Evolutionary conservation across 2,888 invertebrate species (phyloP), one percentile per base, ranked within the genome.

Genomic region (Agrotis ipsilon): DNA sequence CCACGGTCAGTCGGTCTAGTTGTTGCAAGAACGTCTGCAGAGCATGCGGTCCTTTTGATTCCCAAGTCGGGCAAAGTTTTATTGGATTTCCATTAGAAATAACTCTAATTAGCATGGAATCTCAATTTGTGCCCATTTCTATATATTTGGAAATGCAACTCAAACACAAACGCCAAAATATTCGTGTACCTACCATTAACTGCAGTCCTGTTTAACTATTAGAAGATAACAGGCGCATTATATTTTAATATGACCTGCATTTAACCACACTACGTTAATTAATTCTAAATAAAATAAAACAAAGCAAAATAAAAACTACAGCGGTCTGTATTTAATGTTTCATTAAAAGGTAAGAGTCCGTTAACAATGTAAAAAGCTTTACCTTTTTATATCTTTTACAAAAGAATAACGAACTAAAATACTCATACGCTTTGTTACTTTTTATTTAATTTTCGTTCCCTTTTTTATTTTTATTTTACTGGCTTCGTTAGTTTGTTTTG

Each of bases 321-420:
- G 18, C 18, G 4, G 3, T 55, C 24, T 78, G 19, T 55, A 77
- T 72, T 46, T 51, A 74, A 71, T 46, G n/a, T 52, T 78, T 72
- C 19, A 78, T 62, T 55, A 58, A 43, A 57, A 39, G 45, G 49
- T 51, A 46, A 45, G n/a, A 18, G 39, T 18, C 2, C 11, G 61
- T 58, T 58, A 51, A 73, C 62, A 58, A 62, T 58, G 79, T 72
- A 52, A 63, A 78, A 79, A 72, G 27, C 21, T 9, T 48, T 43
- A 72, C 21, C 7, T 58, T 58, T 48, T 58, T 58, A 5, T 54
- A 21, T 48, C 3, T 46, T 78, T 78, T 61, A 43, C 21, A 27
- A 61, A 62, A 79, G 57, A 48, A 58, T 55, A 62, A 58, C n/a
- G 16, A 57, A 72, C 9, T 58, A 27, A 57, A 78, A 58, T 51